Evolutionary conservation across 2,113 vertebrate species (phyloP).

Genomic region (Macquaria ambigua): DNA sequence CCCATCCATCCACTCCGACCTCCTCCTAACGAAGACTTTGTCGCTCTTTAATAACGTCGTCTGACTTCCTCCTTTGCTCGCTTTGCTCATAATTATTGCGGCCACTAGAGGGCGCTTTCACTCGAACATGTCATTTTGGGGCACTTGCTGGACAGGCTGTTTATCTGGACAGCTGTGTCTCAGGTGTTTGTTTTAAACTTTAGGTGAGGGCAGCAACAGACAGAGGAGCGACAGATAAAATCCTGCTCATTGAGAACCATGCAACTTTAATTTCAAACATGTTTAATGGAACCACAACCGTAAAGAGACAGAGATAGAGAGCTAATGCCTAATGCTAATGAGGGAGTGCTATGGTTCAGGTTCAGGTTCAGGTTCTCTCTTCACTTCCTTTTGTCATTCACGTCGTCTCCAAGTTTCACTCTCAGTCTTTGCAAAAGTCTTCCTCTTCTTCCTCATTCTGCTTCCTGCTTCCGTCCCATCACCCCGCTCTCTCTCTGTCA

Average conservation of each 20-base stretch:
- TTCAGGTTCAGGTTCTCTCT: not conserved
- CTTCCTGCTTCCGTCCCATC: slow-evolving; percentile 19
- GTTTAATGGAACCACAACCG: not conserved
- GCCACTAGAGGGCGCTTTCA: too few relatives aligned
- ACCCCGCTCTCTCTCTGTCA: slow-evolving; percentile 8
- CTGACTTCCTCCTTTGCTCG: too few relatives aligned
- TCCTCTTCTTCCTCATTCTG: slow-evolving; percentile 36
- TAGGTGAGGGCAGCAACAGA: not conserved
- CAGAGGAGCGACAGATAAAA: too few relatives aligned
- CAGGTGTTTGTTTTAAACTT: not conserved
- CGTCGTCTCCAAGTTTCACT: not conserved
- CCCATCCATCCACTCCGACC: not conserved
- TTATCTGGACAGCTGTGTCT: not conserved
- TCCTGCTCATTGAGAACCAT: not conserved
- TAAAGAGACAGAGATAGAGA: not conserved
- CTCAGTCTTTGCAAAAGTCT: slow-evolving; percentile 1
- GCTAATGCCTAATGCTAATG: too few relatives aligned
- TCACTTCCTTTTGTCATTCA: slow-evolving; percentile 12
- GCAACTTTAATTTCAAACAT: too few relatives aligned
- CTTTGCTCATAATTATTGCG: too few relatives aligned
- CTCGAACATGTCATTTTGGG: not conserved
- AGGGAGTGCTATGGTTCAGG: not conserved
- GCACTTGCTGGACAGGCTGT: not conserved
- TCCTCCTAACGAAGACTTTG: not conserved
- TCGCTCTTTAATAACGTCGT: not conserved